These are phyloP conservation scores for Pachliopta kotzebuea DNA, from an alignment of 2,888 invertebrate genomes.

Conservation along the genomic window DNA sequence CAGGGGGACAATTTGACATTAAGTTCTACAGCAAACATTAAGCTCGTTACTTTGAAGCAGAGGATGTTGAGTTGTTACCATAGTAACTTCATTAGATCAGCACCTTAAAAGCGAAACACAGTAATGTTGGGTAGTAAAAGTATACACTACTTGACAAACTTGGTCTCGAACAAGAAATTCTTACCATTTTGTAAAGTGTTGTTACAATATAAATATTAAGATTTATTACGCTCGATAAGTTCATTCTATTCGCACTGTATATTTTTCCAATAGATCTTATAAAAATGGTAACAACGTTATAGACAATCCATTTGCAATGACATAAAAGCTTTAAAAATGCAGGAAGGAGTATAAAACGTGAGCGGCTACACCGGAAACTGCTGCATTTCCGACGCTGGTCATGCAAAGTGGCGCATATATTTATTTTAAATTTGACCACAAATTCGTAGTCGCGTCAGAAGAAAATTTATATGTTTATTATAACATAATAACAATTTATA, in stretches of 20 bases:
- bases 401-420: conserved; percentile 15
- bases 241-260: not conserved
- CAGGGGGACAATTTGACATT: too few relatives aligned
- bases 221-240: not conserved
- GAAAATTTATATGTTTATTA: not conserved
- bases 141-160: too few relatives aligned
- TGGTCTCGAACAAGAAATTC: too few relatives aligned
- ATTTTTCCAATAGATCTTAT: not conserved
- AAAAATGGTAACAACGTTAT: conserved; percentile 7
- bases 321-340: conserved; percentile 23
- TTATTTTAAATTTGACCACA: conserved; percentile 12
- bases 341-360: conserved; percentile 27
- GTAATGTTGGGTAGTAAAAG: too few relatives aligned
- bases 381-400: conserved; percentile 25
- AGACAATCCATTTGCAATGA: conserved; percentile 18
- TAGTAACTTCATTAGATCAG: too few relatives aligned
- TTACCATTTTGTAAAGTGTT: too few relatives aligned
- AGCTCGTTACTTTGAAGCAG: too few relatives aligned
- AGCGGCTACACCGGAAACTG: conserved; percentile 26
- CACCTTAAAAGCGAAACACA: too few relatives aligned
- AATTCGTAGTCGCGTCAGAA: not conserved
- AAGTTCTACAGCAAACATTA: too few relatives aligned
- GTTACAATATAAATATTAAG: not conserved
- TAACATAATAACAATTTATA: not conserved
- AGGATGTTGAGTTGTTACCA: too few relatives aligned